Evolutionary conservation across 1,140 invertebrate genomes (phyloP), one percentile per base, ranked within the genome.

Genomic region (Temnothorax nylanderi): DNA sequence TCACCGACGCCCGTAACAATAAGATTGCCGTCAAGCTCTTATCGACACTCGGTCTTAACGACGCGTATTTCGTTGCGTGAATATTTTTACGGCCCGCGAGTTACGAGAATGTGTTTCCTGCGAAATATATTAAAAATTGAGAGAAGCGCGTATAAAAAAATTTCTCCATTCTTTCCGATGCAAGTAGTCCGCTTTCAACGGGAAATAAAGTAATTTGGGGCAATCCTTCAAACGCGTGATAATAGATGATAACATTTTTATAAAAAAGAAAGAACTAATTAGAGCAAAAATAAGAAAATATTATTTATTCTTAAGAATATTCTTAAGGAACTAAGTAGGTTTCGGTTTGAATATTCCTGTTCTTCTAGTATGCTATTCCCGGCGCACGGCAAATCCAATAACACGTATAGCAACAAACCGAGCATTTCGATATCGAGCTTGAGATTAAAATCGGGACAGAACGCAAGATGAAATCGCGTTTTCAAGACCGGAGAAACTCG

Each of bases 381-480:
- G 47, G 3, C 47, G 11, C 8, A 44, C 41, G 44, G 16, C 21
- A 77, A 62, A 77, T 77, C 56, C 60, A 41, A 67, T 67, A 67
- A 41, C 32, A 32, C 75, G 16, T 64, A n/a, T 65, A 78, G 47
- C 11, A 44, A 80, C 11, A 44, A 80, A 34, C 60, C 77, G 32
- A 54, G 58, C n/a, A 37, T 67, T 80, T 51, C 7, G 32, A 49
- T 49, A 47, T 67, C 47, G n/a, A 34, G 80, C 13, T 11, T 16
- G 54, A 49, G 26, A 75, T 75, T 60, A 75, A 75, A 84, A 75
- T 75, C 69, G 41, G 18, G 18, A 82, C 32, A 58, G 69, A 11
- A 58, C 49, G 34, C 26, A 41, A 41, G 67, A 74, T 74, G 18
- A 62, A 47, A 49, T 74, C 80, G 47, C 34, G 21, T 44, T 56